Evolutionary conservation across 2,797 vertebrate genomes (phyloP).

Genomic region (Catharus ustulatus): DNA sequence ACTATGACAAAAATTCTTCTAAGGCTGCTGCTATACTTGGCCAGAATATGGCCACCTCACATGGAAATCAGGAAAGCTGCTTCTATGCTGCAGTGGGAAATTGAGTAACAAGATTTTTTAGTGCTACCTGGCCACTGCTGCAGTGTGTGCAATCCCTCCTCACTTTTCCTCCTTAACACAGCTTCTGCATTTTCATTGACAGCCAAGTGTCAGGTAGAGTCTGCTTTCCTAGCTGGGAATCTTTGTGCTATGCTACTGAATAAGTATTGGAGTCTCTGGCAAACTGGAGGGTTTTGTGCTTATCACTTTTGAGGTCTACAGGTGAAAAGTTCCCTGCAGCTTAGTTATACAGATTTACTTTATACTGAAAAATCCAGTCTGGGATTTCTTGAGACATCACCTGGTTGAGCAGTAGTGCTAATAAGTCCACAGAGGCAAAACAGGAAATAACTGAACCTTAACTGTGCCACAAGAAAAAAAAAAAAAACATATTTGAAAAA

Average conservation of each 20-base stretch:
- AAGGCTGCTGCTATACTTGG: background rate
- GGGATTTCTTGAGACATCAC: background rate
- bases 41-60: background rate
- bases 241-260: constrained; percentile 16
- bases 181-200: constrained; percentile 35
- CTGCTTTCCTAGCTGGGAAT: constrained; percentile 13
- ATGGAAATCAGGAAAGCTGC: background rate
- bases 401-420: background rate
- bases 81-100: background rate
- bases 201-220: constrained; percentile 34
- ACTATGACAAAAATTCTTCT: background rate
- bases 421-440: background rate
- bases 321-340: background rate
- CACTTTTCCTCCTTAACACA: background rate
- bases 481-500: background rate
- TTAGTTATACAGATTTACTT: background rate
- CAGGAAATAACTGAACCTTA: background rate
- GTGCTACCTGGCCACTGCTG: background rate
- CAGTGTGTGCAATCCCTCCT: background rate
- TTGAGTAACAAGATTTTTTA: background rate
- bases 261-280: background rate
- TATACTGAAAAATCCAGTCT: constrained; percentile 8
- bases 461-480: background rate
- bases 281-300: background rate
- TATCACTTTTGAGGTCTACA: background rate